Conservation (phyloP, 1,140 invertebrate genomes). For the Aethina tumida region DNA sequence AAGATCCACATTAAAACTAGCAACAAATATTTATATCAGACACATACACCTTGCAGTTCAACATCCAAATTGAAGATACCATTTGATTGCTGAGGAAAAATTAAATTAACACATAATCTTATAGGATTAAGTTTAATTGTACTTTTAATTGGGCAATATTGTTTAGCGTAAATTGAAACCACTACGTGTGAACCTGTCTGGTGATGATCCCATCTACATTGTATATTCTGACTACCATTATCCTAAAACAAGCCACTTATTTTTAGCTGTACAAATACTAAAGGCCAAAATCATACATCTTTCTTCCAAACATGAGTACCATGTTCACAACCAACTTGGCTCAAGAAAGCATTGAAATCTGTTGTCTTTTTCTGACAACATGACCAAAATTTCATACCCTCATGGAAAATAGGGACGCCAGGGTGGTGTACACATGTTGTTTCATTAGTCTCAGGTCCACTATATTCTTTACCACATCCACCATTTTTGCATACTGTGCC, state of each 20-base stretch:
- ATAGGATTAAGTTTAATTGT: constrained; percentile 77
- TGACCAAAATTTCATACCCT: constrained; percentile 97
- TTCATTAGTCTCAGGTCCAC: constrained; percentile 53
- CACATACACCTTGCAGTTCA: constrained; percentile 74
- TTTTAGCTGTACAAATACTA: constrained; percentile 1
- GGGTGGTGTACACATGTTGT: constrained; percentile 75
- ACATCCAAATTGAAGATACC: constrained; percentile 68
- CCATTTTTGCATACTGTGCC: constrained; percentile 86
- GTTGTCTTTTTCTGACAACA: constrained; percentile 90
- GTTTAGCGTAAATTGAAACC: constrained; percentile 84
- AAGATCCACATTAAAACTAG: constrained; percentile 17
- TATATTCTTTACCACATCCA: constrained; percentile 67
- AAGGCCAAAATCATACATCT: constrained; percentile 41
- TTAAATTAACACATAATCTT: constrained; percentile 61
- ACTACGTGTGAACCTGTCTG: constrained; percentile 76
- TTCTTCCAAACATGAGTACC: constrained; percentile 84
- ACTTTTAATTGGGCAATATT: constrained; percentile 69
- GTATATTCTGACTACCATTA: constrained; percentile 44
- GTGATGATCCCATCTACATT: constrained; percentile 89
- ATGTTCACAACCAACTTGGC: constrained; percentile 74
- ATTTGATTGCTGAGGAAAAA: constrained; percentile 69
- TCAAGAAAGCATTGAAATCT: constrained; percentile 86
- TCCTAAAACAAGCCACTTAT: constrained; percentile 31
- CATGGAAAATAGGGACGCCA: constrained; percentile 91
- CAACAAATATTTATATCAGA: constrained; percentile 14